Evolutionary conservation across 1,140 invertebrate species (phyloP), one percentile per base, ranked within the genome.

Genomic region (Galleria mellonella): DNA sequence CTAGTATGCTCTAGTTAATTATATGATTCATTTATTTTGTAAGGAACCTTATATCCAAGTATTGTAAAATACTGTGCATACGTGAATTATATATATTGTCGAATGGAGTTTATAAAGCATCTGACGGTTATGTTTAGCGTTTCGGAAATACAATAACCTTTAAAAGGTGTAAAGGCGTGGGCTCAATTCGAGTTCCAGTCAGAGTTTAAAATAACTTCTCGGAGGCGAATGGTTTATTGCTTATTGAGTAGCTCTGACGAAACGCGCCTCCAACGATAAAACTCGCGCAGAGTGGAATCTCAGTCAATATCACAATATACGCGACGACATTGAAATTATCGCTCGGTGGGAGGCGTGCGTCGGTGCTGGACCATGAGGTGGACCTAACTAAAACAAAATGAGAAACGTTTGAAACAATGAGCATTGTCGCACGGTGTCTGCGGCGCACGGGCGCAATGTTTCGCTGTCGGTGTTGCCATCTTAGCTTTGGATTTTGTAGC

Each of bases 161-260:
- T 82, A 78, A 82, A 79, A 79, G 66, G 75, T 77, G 71, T 82
- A 81, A 85, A 82, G 62, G 63, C 66, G 66, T 70, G 62, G 62
- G 62, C 49, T 56, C 62, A 66, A 62, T 64, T 54, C 63, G 62
- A 68, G 67, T 65, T 57, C 62, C 67, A 62, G 72, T 58, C 64
- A 56, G 57, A 65, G 60, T 81, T 73, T 66, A 72, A 77, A 79
- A 81, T 79, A 75, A 77, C 74, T 83, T 75, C 77, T 81, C 62
- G 76, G 69, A 77, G 73, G 62, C 71, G 76, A 72, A 82, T 82
- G 72, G 75, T 85, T 83, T 85, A 85, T 82, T 73, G 82, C 82
- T 82, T 82, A 85, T 85, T 85, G 82, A 82, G 75, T 69, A 65
- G 72, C 65, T 61, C 69, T 72, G 73, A 79, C 73, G 72, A 72